Evolutionary conservation across 2,888 invertebrate genomes (phyloP), one percentile per base, ranked within the genome.

Genomic region (Liodrosophila aerea): DNA sequence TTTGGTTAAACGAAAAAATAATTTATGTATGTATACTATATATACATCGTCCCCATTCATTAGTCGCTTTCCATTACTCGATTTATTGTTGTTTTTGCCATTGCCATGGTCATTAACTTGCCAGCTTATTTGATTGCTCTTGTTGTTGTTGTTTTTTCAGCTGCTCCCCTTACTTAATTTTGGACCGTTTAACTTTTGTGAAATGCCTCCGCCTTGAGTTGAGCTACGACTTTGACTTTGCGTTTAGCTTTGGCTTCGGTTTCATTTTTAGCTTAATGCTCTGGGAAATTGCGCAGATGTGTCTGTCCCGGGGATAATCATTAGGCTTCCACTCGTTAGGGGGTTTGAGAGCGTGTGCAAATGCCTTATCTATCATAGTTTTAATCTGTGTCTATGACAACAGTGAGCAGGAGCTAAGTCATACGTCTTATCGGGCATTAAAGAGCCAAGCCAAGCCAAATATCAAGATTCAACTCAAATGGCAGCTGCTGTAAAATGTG

Each of bases 161-260:
- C 41, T 65, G 44, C 16, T n/a, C 31, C 7, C 31, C 22, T 37
- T 62, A 49, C 67, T 70, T 71, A 63, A 82, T 76, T 82, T 82
- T 78, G 75, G 76, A 76, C 80, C 76, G 68, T 75, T 76, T 76
- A 76, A 76, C 80, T 76, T 81, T 64, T 77, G 54, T 52, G 59
- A 58, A 76, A 69, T 73, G 74, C 53, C 57, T 57, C 52, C 47
- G 43, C 12, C 43, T 66, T 13, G 40, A 43, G 18, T 16, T 27
- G 12, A 11, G 16, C 12, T 1, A 39, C 18, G 2, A 9, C 30
- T 30, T 30, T 8, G n/a, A 27, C 50, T 29, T 30, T 39, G 18
- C 22, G 16, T 29, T 40, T 12, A 27, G 13, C 18, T 40, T 13
- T 22, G 16, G 11, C 44, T 18, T 31, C 40, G 34, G 45, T 18